A percentile compares a stretch with the other conserved stretches of the same genome.
Evolutionary conservation across 2,113 vertebrate species (phyloP).

Genomic region (Glaucidium brasilianum): DNA sequence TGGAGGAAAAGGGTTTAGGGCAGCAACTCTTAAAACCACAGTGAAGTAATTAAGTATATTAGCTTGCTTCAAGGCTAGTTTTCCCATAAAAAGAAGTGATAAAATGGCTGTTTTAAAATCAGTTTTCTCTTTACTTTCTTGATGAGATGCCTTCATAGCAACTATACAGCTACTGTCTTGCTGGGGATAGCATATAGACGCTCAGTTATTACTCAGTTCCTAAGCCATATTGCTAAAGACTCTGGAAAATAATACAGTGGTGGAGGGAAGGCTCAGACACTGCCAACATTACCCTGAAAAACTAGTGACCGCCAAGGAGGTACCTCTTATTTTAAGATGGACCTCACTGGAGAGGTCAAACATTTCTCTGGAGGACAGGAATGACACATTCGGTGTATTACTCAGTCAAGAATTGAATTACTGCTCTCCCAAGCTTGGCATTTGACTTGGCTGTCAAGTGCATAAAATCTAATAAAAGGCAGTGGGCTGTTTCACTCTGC

Average conservation of each 20-base stretch:
- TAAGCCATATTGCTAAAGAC: neutral
- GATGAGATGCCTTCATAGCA: neutral
- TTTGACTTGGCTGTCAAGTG: neutral
- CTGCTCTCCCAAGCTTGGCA: neutral
- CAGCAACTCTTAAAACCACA: neutral
- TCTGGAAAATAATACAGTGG: neutral
- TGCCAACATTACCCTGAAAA: neutral
- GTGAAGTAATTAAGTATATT: neutral
- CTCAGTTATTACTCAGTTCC: neutral
- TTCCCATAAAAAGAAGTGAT: neutral
- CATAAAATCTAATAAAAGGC: neutral
- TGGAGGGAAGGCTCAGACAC: neutral
- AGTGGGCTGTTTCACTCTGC: conserved; percentile 20
- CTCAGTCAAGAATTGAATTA: neutral
- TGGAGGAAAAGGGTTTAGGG: neutral
- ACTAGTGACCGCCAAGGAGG: neutral
- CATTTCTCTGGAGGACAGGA: neutral
- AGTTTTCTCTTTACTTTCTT: neutral
- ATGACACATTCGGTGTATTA: neutral
- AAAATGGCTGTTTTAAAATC: neutral
- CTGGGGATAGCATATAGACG: too few species aligned
- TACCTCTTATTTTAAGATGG: neutral
- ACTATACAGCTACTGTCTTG: neutral
- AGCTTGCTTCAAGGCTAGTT: neutral
- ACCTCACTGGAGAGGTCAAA: neutral